Base-by-base conservation (phyloP, 92 coral and sea anemone species). In the Paragorgia papillata region DNA sequence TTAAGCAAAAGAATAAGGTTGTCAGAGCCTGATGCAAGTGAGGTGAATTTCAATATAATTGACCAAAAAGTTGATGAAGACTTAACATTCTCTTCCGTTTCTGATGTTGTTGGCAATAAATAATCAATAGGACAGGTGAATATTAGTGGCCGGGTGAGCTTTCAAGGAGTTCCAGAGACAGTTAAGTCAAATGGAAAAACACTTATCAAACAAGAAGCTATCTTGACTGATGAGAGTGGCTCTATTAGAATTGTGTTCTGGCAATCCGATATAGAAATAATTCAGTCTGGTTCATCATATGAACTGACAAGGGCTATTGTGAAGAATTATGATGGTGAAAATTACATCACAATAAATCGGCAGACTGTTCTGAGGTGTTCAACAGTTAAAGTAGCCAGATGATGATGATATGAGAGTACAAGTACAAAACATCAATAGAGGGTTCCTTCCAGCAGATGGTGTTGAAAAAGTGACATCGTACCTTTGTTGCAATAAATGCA, bases 171-270 rank as follows among this genome's bases (percentile, higher is more conserved):
- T 14, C 75, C 17, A 67, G 57, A 67, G 26, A 40, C 33, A 44
- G 31, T 67, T 19, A 67, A 3, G 57, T 29, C 62, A 13, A 62
- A 31, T 62, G 83, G 63, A 49, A 82, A 82, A 55, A 76, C 82
- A 18, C 77, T 83, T 17, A 35, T 33, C 25, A 75, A 63, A 32
- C 87, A 74, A 66, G 83, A 83, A 76, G 71, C 83, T n/a, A 33
- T 77, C 22, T 22, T 66, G 15, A 83, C 83, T 62, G 87, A 83
- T 76, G 83, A 76, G 59, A 76, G 83, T 50, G 87, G 77, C 20
- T 76, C 83, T n/a, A 76, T 76, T 19, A 39, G 83, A 29, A 35
- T 83, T 39, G 79, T 83, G 28, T 66, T 75, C 34, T 83, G 88
- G 84, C 73, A 70, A 50, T 39, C 48, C 54, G 85, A 81, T 69